Evolutionary conservation across 2,797 vertebrate genomes (phyloP).

Genomic region (Argyrosomus regius): DNA sequence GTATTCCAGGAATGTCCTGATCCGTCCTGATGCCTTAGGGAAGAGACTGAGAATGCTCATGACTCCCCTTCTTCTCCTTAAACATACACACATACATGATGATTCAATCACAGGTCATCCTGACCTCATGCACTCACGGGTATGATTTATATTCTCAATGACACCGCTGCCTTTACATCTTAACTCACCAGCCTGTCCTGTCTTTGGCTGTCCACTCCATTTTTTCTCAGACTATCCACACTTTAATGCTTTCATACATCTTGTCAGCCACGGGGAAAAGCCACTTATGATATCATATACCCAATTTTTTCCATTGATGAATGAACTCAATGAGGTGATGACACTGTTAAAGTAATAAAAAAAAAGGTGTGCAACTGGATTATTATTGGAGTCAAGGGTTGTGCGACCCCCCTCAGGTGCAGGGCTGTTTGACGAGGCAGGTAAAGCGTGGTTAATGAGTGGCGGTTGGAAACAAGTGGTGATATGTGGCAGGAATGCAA

Average conservation of each 20-base stretch:
- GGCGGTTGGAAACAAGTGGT: slow-evolving; percentile 62
- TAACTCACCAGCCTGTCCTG: slow-evolving; percentile 22
- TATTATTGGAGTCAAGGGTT: slow-evolving; percentile 65
- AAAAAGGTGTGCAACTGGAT: slow-evolving; percentile 27
- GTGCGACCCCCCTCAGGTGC: slow-evolving; percentile 48
- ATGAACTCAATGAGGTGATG: slow-evolving; percentile 29
- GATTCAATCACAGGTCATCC: slow-evolving; percentile 40
- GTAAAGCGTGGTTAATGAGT: slow-evolving; percentile 64
- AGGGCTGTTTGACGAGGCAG: slow-evolving; percentile 53
- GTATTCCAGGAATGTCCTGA: slow-evolving; percentile 77
- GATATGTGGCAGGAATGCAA: slow-evolving; percentile 66
- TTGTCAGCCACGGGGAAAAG: slow-evolving; percentile 1
- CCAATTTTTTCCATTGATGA: not conserved
- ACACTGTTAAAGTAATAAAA: slow-evolving; percentile 24
- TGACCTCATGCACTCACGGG: slow-evolving; percentile 43
- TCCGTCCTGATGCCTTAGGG: slow-evolving; percentile 60
- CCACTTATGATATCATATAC: not conserved
- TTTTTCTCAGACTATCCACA: slow-evolving; percentile 42
- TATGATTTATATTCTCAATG: slow-evolving; percentile 20
- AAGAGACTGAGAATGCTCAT: slow-evolving; percentile 56
- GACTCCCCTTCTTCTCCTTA: slow-evolving; percentile 14
- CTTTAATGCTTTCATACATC: not conserved
- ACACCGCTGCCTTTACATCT: slow-evolving; percentile 35
- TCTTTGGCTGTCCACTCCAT: slow-evolving; percentile 6
- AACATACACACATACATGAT: slow-evolving; percentile 33